Conservation (phyloP, 2,888 invertebrate species). For the Miltochrista miniata region DNA sequence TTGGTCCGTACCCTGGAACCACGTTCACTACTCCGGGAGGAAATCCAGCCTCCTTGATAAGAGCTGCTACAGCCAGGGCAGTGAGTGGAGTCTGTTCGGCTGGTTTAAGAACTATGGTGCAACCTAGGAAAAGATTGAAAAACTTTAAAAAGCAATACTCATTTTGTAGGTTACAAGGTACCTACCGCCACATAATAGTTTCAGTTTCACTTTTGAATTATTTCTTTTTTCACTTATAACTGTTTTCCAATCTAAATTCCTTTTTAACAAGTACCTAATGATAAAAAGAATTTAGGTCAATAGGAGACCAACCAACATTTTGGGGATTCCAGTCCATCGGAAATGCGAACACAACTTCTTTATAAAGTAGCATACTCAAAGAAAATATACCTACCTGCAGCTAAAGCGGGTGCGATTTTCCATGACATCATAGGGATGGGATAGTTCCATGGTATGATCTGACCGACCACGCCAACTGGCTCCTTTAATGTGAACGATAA, state of each 20-base stretch:
- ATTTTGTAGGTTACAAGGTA: too few relatives aligned
- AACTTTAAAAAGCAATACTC: too few relatives aligned
- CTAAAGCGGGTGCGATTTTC: slow-evolving; percentile 94
- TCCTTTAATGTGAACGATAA: slow-evolving; percentile 93
- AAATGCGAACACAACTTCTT: neutral
- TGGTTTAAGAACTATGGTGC: slow-evolving; percentile 94
- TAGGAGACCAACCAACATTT: too few relatives aligned
- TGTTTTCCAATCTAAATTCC: too few relatives aligned
- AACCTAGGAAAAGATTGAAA: slow-evolving; percentile 68
- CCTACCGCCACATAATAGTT: too few relatives aligned
- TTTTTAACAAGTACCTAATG: too few relatives aligned
- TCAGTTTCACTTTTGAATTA: too few relatives aligned
- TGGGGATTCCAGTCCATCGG: neutral
- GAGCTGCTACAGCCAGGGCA: slow-evolving; percentile 93
- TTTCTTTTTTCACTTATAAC: too few relatives aligned
- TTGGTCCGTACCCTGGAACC: slow-evolving; percentile 93
- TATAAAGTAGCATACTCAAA: neutral
- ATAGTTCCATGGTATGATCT: slow-evolving; percentile 98
- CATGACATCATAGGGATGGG: slow-evolving; percentile 96
- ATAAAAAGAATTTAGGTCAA: too few relatives aligned
- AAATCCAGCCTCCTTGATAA: slow-evolving; percentile 94
- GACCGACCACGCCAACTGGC: slow-evolving; percentile 94
- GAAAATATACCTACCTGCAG: slow-evolving; percentile 76
- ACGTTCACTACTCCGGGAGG: slow-evolving; percentile 96
- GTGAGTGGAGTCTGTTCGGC: slow-evolving; percentile 98